Percentiles rank a stretch among this genome's conserved stretches.
Evolutionary conservation across 2,797 vertebrate species (phyloP).

Genomic region (Tragelaphus eurycerus): DNA sequence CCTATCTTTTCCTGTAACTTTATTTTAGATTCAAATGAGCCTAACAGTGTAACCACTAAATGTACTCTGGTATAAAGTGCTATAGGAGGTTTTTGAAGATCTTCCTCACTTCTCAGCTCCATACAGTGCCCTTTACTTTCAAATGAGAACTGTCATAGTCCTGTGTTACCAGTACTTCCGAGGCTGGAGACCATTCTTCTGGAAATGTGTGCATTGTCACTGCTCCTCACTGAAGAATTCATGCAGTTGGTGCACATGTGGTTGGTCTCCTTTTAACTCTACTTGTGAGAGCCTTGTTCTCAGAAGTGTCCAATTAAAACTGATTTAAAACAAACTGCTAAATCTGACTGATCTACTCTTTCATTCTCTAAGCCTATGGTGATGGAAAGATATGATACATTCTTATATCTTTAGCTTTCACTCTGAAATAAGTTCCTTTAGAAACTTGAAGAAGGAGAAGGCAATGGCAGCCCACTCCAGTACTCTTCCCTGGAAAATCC

Average conservation of each 20-base stretch:
- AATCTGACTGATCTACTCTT: neutral
- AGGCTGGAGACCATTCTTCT: neutral
- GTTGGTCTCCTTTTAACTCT: neutral
- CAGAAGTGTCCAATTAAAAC: neutral
- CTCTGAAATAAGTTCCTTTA: neutral
- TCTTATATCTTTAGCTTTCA: neutral
- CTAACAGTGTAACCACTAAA: neutral
- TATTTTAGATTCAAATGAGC: neutral
- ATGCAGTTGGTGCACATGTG: rapidly evolving
- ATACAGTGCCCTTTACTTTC: neutral
- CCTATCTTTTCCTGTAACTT: neutral
- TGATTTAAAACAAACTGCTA: neutral
- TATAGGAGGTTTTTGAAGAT: neutral
- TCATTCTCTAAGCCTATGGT: neutral
- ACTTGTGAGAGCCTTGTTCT: neutral
- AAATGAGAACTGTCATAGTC: too few relatives aligned
- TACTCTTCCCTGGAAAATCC: too few relatives aligned
- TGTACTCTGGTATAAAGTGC: neutral
- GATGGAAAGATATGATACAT: neutral
- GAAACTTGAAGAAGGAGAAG: neutral
- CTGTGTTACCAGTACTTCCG: rapidly evolving
- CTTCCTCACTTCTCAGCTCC: neutral
- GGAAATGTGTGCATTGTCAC: rapidly evolving
- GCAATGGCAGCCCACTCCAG: too few relatives aligned
- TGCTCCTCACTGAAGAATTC: rapidly evolving